Percentiles rank a stretch among this genome's conserved stretches.
Evolutionary conservation across 2,888 invertebrate genomes (phyloP).

Genomic region (Aphidius colemani): DNA sequence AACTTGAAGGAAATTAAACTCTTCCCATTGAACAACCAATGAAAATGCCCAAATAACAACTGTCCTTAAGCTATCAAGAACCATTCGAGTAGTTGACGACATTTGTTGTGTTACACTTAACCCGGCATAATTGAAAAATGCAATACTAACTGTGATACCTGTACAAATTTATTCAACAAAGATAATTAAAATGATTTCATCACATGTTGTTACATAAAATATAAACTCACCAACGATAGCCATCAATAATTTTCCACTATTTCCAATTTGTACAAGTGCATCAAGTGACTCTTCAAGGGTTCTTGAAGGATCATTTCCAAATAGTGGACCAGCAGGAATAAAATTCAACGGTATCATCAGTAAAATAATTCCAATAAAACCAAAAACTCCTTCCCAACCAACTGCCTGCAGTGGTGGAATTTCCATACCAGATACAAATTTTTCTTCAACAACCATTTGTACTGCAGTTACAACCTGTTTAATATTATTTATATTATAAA

Average conservation of each 20-base stretch:
- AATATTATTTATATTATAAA: too few species aligned
- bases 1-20: constrained; percentile 70
- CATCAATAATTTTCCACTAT: constrained; percentile 66
- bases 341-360: constrained; percentile 82
- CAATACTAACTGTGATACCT: constrained; percentile 82
- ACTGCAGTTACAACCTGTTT: constrained; percentile 76
- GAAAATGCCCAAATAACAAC: constrained; percentile 89
- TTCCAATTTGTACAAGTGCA: constrained; percentile 80
- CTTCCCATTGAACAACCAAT: constrained; percentile 76
- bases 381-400: constrained; percentile 91
- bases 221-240: constrained; percentile 67
- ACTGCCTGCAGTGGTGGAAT: constrained; percentile 90
- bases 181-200: not conserved
- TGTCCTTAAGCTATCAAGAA: constrained; percentile 86
- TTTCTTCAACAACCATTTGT: constrained; percentile 96
- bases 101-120: constrained; percentile 92
- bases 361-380: constrained; percentile 67
- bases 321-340: constrained; percentile 75
- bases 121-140: constrained; percentile 92
- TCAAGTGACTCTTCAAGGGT: constrained; percentile 85
- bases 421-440: constrained; percentile 80
- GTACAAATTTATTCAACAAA: not conserved
- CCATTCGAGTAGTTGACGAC: constrained; percentile 89
- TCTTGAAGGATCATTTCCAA: constrained; percentile 74
- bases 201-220: constrained; percentile 2